phyloP scores from a whole-genome alignment of 2,113 vertebrate species.

The Nettapus auritus region DNA sequence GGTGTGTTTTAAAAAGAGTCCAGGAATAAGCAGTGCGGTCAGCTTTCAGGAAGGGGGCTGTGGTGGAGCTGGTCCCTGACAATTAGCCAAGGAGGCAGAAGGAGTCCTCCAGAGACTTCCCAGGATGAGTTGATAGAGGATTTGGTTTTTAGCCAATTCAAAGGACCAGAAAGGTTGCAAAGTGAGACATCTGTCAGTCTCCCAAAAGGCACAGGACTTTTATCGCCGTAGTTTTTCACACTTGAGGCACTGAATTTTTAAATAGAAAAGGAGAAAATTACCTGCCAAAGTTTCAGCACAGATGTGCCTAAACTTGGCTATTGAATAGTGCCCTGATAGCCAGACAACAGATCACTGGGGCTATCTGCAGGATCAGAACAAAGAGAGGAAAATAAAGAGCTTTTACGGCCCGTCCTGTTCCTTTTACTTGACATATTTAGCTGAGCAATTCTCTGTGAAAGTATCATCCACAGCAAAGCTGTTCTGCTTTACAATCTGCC shows the following conservation, averaged over 20 bases:
- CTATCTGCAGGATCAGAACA: conserved; percentile 16
- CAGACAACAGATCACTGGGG: not conserved
- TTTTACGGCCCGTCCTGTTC: not conserved
- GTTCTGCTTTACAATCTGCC: not conserved
- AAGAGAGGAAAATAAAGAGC: conserved; percentile 26
- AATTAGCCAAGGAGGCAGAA: not conserved
- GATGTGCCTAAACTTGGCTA: not conserved
- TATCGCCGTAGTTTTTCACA: not conserved
- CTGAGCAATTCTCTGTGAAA: not conserved
- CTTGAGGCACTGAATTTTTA: not conserved
- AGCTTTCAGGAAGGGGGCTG: not conserved
- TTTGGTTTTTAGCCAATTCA: not conserved
- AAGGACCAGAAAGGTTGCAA: not conserved
- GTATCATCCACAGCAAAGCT: not conserved
- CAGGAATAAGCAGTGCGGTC: not conserved
- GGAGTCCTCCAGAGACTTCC: not conserved
- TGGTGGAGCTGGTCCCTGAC: not conserved
- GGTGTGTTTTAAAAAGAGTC: not conserved
- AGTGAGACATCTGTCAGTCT: not conserved
- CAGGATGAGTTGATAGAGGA: not conserved
- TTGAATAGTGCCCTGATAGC: conserved; percentile 17
- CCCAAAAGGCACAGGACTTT: not conserved
- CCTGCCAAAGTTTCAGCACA: not conserved
- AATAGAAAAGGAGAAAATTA: not conserved
- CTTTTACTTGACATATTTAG: conserved; percentile 24